Percentiles rank a stretch among this genome's conserved stretches.
These are phyloP conservation scores for Petrophora chlorosata DNA, from an alignment of 2,888 invertebrate genomes.

Conservation along the genomic window DNA sequence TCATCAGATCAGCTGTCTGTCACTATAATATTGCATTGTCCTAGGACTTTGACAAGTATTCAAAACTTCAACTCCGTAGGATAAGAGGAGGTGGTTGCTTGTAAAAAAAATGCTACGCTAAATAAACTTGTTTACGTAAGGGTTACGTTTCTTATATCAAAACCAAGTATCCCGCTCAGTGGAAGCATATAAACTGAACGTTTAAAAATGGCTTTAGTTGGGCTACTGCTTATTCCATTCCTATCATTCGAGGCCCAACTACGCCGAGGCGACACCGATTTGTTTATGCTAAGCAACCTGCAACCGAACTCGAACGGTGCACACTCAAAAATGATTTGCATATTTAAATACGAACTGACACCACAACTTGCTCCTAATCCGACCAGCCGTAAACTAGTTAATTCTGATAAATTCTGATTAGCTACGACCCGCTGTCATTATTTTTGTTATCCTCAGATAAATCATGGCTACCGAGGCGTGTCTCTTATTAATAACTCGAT, in stretches of 20 bases:
- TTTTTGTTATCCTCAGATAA: conserved; percentile 55
- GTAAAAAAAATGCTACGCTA: too few relatives aligned
- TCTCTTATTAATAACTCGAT: conserved; percentile 71
- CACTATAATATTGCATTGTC: too few relatives aligned
- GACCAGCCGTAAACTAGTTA: conserved; percentile 56
- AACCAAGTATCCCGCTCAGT: too few relatives aligned
- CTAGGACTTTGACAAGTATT: too few relatives aligned
- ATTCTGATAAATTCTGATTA: conserved; percentile 69
- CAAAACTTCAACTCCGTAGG: too few relatives aligned
- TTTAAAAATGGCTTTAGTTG: background rate
- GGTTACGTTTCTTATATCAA: too few relatives aligned
- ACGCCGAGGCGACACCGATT: conserved; percentile 51
- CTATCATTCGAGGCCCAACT: background rate
- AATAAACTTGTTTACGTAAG: too few relatives aligned
- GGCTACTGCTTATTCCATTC: background rate
- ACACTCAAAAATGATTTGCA: conserved; percentile 72
- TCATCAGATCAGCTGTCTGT: too few relatives aligned
- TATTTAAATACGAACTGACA: conserved; percentile 65
- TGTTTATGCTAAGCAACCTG: conserved; percentile 67
- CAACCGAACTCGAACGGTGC: conserved; percentile 59
- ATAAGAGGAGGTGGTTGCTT: too few relatives aligned
- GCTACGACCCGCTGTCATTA: conserved; percentile 52
- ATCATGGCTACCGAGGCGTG: conserved; percentile 62
- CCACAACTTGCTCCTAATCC: conserved; percentile 53
- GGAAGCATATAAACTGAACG: too few relatives aligned